Evolutionary conservation across 1,140 invertebrate species (phyloP).

Genomic region (Euura saliciscinereae): DNA sequence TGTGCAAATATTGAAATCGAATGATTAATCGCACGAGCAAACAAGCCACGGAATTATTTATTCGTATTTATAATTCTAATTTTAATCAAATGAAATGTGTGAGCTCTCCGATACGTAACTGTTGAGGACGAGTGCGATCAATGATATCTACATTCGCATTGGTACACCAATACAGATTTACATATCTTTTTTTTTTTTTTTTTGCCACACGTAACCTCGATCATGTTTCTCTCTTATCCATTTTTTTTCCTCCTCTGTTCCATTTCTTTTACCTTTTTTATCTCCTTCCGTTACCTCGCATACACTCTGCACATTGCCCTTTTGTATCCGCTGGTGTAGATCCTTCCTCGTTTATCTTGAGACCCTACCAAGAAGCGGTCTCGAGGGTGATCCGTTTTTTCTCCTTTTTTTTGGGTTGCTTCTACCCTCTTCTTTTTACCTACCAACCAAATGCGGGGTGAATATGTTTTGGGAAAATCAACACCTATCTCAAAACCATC

Average conservation of each 20-base stretch:
- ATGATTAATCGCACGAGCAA: no score
- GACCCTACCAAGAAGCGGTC: slow-evolving; percentile 3
- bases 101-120: no score
- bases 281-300: neutral
- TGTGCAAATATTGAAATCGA: no score
- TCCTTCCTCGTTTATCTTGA: slow-evolving; percentile 4
- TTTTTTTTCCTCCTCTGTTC: neutral
- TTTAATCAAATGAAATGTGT: no score
- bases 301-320: neutral
- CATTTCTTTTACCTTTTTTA: neutral
- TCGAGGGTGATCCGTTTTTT: slow-evolving; percentile 9
- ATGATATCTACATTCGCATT: no score
- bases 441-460: neutral
- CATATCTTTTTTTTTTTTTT: neutral
- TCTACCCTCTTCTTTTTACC: neutral
- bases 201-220: no score
- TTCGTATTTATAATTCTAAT: no score
- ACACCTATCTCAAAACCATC: neutral
- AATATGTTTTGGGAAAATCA: neutral
- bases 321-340: neutral
- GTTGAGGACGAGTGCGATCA: no score
- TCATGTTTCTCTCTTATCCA: neutral
- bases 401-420: neutral
- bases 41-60: no score
- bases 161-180: no score